Conservation (phyloP, 2,888 invertebrate genomes). For the Xestia sexstrigata region DNA sequence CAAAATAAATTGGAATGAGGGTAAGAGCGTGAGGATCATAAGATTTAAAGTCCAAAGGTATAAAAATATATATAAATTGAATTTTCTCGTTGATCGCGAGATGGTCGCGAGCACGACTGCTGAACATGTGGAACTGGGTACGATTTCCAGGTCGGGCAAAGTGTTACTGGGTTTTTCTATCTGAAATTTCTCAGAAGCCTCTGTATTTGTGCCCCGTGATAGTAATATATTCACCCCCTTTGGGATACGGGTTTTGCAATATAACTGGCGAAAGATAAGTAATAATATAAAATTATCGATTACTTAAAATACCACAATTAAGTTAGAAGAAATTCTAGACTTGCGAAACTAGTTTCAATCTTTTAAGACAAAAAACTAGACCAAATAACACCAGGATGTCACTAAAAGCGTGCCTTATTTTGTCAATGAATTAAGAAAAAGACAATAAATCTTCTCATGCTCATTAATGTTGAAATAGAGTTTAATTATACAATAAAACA, state of each 20-base stretch:
- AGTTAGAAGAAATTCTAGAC: conserved; percentile 1
- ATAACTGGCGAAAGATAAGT: too few relatives aligned
- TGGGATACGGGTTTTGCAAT: neutral
- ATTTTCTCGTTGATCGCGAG: neutral
- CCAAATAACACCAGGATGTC: conserved; percentile 23
- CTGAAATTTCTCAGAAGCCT: neutral
- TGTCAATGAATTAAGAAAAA: conserved; percentile 19
- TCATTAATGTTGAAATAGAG: conserved; percentile 44
- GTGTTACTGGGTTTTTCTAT: neutral
- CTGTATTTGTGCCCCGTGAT: neutral
- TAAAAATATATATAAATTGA: neutral
- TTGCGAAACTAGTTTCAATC: conserved; percentile 11
- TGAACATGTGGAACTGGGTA: neutral
- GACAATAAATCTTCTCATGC: conserved; percentile 47
- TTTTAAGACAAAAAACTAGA: conserved; percentile 18
- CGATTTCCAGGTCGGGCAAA: neutral
- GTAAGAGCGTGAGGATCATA: too few relatives aligned
- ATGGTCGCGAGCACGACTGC: neutral
- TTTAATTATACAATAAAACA: conserved; percentile 61
- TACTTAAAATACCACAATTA: neutral
- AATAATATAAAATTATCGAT: neutral
- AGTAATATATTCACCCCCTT: neutral
- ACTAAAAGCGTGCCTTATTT: conserved; percentile 27
- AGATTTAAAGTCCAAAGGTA: neutral
- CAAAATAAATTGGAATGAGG: too few relatives aligned